Evolutionary conservation across 2,797 vertebrate genomes (phyloP).

Genomic region (Acestrorhynchus altus): DNA sequence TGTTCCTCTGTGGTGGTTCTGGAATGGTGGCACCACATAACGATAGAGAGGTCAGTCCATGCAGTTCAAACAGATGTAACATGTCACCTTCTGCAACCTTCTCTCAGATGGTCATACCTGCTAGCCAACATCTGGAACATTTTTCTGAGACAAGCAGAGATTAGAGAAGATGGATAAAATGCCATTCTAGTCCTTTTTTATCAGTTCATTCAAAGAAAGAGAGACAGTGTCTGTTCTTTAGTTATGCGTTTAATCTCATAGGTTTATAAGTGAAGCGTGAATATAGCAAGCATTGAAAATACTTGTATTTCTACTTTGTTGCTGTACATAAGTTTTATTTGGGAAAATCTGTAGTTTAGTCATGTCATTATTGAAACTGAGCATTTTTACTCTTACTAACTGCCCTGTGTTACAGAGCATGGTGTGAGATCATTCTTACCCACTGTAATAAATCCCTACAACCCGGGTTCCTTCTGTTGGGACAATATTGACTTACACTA

Average conservation of each 20-base stretch:
- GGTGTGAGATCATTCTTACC: too few species aligned
- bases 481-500: too few species aligned
- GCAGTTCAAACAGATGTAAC: constrained; percentile 24
- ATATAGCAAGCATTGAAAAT: too few species aligned
- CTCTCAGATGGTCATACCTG: constrained; percentile 4
- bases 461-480: too few species aligned
- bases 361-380: too few species aligned
- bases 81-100: constrained; percentile 16
- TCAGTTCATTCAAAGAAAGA: constrained; percentile 29
- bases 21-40: background rate
- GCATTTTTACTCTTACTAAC: too few species aligned
- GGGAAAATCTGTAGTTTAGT: too few species aligned
- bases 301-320: too few species aligned
- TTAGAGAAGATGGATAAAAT: constrained; percentile 30
- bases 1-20: background rate
- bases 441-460: too few species aligned
- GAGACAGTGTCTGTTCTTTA: constrained; percentile 44
- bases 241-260: constrained; percentile 26
- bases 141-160: constrained; percentile 21
- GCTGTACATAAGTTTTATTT: too few species aligned
- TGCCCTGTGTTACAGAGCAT: too few species aligned
- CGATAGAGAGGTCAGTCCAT: background rate
- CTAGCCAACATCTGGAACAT: constrained; percentile 35
- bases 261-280: background rate
- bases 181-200: constrained; percentile 29